Percentiles rank a stretch among this genome's conserved stretches.
Conservation (phyloP, 64 coral and sea anemone genomes). For the Anthopleura sola region DNA sequence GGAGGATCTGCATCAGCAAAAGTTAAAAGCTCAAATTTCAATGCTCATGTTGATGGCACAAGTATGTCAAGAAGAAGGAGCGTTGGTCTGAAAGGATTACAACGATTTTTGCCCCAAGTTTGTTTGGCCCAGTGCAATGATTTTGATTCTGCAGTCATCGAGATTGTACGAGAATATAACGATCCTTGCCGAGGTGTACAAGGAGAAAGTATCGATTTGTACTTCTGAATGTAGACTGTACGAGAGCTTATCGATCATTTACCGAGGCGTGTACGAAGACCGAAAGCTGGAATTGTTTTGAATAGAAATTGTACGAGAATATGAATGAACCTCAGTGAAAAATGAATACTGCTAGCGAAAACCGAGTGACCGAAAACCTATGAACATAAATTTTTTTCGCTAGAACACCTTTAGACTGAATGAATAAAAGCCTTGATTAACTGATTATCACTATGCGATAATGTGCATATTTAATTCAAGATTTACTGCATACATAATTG, state of each 20-base stretch:
- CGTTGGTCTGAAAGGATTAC: neutral
- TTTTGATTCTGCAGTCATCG: constrained; percentile 36
- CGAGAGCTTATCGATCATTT: neutral
- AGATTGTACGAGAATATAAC: constrained; percentile 38
- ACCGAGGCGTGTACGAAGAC: too few relatives aligned
- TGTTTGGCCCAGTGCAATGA: constrained; percentile 8
- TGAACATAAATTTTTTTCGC: too few relatives aligned
- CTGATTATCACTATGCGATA: too few relatives aligned
- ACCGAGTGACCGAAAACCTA: too few relatives aligned
- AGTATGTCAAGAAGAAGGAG: neutral
- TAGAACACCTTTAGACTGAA: too few relatives aligned
- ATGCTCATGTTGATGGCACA: neutral
- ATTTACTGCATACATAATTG: too few relatives aligned
- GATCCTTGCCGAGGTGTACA: constrained; percentile 17
- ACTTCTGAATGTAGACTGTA: neutral
- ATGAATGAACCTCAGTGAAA: too few relatives aligned
- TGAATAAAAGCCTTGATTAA: too few relatives aligned
- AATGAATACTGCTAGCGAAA: too few relatives aligned
- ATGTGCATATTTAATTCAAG: too few relatives aligned
- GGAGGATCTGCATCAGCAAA: neutral
- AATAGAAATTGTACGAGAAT: neutral
- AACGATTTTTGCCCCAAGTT: constrained; percentile 2
- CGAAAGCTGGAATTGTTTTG: too few relatives aligned
- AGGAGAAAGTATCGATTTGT: neutral
- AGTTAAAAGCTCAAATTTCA: neutral